Evolutionary conservation across 2,797 vertebrate species (phyloP).

Genomic region (Artibeus lituratus): DNA sequence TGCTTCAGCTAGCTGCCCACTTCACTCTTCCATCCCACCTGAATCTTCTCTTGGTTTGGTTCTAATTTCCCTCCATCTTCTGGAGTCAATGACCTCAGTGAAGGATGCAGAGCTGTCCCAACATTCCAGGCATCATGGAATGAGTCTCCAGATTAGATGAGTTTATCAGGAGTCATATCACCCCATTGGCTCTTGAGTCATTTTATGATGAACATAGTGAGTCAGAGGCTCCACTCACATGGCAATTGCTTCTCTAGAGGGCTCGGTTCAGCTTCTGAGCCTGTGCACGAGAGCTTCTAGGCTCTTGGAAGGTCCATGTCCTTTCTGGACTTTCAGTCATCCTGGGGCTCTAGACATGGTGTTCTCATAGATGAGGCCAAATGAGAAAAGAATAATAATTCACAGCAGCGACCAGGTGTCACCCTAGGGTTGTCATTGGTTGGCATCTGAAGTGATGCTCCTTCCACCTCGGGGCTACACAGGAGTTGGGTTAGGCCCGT

Average conservation of each 20-base stretch:
- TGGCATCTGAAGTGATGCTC: neutral
- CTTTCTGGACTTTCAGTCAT: neutral
- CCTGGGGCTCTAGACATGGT: neutral
- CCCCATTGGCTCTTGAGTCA: neutral
- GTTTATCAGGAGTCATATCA: neutral
- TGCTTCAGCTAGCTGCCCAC: neutral
- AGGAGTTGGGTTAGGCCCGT: neutral
- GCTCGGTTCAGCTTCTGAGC: neutral
- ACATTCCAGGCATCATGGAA: neutral
- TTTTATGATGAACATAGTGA: neutral
- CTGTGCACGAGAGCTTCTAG: neutral
- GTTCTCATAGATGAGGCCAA: neutral
- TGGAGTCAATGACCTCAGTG: neutral
- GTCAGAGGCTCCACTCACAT: neutral
- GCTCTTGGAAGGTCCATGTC: too few relatives aligned
- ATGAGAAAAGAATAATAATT: neutral
- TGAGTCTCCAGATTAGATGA: neutral
- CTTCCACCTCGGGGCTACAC: neutral
- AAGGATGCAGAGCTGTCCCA: neutral
- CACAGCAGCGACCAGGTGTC: neutral
- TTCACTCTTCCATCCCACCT: neutral
- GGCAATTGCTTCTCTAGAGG: neutral
- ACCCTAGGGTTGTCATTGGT: neutral
- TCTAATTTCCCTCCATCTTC: neutral
- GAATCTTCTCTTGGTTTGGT: neutral